phyloP scores from a whole-genome alignment of 2,888 invertebrate species.

The Xylocampa areola region DNA sequence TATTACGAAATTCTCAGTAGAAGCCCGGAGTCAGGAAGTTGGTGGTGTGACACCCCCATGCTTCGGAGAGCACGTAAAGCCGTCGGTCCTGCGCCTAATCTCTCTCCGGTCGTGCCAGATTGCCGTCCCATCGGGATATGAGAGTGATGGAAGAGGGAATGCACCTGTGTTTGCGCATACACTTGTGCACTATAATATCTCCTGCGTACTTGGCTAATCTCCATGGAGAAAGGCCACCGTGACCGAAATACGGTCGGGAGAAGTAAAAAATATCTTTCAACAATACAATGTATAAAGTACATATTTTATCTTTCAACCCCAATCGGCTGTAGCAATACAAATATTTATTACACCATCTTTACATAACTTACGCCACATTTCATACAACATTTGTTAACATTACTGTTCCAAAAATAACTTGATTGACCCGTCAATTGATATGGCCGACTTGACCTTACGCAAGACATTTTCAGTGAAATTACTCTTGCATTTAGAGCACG shows the following conservation, averaged over 20 bases:
- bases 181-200: too few relatives aligned
- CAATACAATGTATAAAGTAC: constrained; percentile 2
- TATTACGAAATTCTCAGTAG: too few relatives aligned
- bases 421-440: constrained; percentile 49
- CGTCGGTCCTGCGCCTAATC: too few relatives aligned
- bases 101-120: too few relatives aligned
- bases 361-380: constrained; percentile 29
- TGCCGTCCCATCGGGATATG: too few relatives aligned
- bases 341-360: constrained; percentile 37
- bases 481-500: constrained; percentile 55
- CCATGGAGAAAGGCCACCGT: too few relatives aligned
- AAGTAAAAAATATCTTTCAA: background rate
- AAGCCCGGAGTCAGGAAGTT: too few relatives aligned
- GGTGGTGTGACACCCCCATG: too few relatives aligned
- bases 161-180: too few relatives aligned
- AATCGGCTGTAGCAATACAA: constrained; percentile 26
- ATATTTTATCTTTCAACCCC: constrained; percentile 13
- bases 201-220: too few relatives aligned
- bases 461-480: constrained; percentile 57
- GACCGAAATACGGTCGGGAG: background rate
- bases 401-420: constrained; percentile 39
- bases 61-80: too few relatives aligned
- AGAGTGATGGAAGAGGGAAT: too few relatives aligned
- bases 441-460: constrained; percentile 56
- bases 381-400: constrained; percentile 44